Conservation (phyloP, 2,113 vertebrate species). For the Melanerpes aurifrons region DNA sequence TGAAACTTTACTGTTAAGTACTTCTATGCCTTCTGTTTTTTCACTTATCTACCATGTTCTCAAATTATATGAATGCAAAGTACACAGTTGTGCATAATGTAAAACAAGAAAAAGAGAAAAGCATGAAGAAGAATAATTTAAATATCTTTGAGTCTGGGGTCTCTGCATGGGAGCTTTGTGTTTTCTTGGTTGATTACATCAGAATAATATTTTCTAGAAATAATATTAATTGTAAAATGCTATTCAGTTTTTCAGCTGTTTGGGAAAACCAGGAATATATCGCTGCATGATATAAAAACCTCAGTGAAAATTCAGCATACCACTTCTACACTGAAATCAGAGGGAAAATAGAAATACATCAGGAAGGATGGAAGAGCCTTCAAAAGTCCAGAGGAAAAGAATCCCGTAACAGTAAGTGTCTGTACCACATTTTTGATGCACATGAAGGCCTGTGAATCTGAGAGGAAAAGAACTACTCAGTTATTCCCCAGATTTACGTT, state of each 20-base stretch:
- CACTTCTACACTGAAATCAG: neutral
- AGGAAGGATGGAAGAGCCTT: neutral
- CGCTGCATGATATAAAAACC: neutral
- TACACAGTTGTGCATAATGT: neutral
- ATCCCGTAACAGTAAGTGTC: neutral
- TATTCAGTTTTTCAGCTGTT: neutral
- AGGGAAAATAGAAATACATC: neutral
- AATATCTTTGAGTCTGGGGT: neutral
- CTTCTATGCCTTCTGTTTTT: neutral
- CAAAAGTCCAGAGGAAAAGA: neutral
- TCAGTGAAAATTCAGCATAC: neutral
- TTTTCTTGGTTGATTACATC: neutral
- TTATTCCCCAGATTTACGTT: neutral
- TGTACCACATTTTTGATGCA: neutral
- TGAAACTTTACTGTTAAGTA: neutral
- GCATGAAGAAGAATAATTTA: neutral
- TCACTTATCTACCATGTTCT: neutral
- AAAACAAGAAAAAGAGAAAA: neutral
- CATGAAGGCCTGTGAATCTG: neutral
- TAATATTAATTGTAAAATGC: neutral
- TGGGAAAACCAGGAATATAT: neutral
- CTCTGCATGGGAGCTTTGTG: neutral
- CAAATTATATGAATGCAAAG: neutral
- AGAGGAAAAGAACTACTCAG: neutral
- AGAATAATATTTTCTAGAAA: neutral